Conservation (phyloP, 1,140 invertebrate species). For the Cotesia vestalis region DNA sequence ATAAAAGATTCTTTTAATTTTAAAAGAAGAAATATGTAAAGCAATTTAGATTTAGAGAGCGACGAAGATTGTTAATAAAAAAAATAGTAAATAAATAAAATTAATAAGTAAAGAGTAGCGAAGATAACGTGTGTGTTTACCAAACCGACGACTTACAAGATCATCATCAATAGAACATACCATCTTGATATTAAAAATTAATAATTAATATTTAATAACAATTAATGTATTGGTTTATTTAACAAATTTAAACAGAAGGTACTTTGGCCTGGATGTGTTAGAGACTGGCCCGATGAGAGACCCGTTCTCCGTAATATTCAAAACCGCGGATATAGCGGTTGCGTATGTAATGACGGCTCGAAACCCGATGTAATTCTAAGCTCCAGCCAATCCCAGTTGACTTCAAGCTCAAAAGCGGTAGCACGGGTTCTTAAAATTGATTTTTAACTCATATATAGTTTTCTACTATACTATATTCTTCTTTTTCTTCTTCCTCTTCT, state of each 20-base stretch:
- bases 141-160: conserved; percentile 42
- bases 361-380: conserved; percentile 18
- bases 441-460: too few relatives aligned
- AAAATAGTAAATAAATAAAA: conserved; percentile 15
- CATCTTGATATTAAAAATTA: conserved; percentile 32
- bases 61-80: conserved; percentile 31
- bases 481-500: too few relatives aligned
- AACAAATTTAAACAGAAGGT: background rate
- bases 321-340: conserved; percentile 62
- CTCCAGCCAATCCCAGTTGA: conserved; percentile 50
- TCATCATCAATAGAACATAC: conserved; percentile 41
- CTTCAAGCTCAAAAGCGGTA: conserved; percentile 45
- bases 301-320: conserved; percentile 58
- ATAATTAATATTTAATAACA: background rate
- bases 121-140: conserved; percentile 37
- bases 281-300: conserved; percentile 47
- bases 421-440: conserved; percentile 27
- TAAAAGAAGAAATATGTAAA: too few relatives aligned
- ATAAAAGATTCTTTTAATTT: too few relatives aligned
- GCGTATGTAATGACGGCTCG: conserved; percentile 47
- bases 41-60: conserved; percentile 23
- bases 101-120: background rate
- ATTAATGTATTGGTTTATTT: background rate
- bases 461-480: too few relatives aligned
- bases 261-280: conserved; percentile 13